Percentiles rank a stretch among this genome's conserved stretches.
These are phyloP conservation scores for Drosophila tsacasi DNA, from an alignment of 1,140 invertebrate species.

Conservation along the genomic window DNA sequence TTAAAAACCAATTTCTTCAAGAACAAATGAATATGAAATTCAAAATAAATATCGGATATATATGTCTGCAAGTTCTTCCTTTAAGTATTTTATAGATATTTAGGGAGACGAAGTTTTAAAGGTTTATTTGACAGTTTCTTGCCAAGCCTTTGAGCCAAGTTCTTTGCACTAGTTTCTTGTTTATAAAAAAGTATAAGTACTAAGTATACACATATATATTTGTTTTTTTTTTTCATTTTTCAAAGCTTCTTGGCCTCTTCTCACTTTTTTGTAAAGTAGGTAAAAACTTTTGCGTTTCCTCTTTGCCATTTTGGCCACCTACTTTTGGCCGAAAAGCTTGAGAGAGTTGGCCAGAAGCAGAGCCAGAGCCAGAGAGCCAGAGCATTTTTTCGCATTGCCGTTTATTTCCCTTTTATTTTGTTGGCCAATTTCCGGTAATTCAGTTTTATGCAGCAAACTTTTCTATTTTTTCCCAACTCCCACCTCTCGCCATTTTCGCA, in stretches of 20 bases:
- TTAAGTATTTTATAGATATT: not conserved
- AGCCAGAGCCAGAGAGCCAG: not conserved
- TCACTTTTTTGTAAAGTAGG: slow-evolving; percentile 51
- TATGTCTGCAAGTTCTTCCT: not conserved
- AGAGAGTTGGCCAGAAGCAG: slow-evolving; percentile 4
- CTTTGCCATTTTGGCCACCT: slow-evolving; percentile 58
- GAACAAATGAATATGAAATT: not conserved
- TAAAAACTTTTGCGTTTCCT: slow-evolving; percentile 58
- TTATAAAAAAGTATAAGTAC: slow-evolving; percentile 40
- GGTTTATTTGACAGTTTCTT: slow-evolving; percentile 12
- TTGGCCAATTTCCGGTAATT: slow-evolving; percentile 83
- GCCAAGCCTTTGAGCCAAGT: slow-evolving; percentile 55
- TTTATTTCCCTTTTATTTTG: slow-evolving; percentile 64
- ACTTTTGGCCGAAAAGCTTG: slow-evolving; percentile 49
- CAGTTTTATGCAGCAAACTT: slow-evolving; percentile 82
- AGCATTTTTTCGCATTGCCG: slow-evolving; percentile 67
- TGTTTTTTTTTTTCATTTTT: slow-evolving; percentile 21
- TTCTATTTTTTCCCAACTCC: slow-evolving; percentile 61
- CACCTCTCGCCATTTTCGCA: slow-evolving; percentile 35
- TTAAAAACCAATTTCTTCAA: not conserved
- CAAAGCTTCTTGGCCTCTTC: slow-evolving; percentile 19
- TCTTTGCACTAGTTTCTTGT: slow-evolving; percentile 71
- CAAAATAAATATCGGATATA: not conserved
- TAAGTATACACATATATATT: not conserved
- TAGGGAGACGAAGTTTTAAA: not conserved